These are phyloP conservation scores for Branchellion lobata DNA, from an alignment of 2,888 invertebrate genomes.

Conservation along the genomic window DNA sequence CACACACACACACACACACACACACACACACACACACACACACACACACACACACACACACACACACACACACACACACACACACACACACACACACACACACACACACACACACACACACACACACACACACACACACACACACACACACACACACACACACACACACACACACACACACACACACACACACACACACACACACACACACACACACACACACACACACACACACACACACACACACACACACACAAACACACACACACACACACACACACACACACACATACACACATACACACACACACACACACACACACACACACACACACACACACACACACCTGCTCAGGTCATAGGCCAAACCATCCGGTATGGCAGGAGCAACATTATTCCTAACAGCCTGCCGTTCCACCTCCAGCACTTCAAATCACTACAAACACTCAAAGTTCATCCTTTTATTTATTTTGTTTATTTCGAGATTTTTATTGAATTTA, in stretches of 20 bases:
- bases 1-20: no score
- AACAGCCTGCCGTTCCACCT: slow-evolving; percentile 79
- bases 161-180: slow-evolving; percentile 32
- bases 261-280: not conserved
- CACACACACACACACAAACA: not conserved
- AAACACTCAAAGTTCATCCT: slow-evolving; percentile 65
- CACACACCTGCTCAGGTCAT: slow-evolving; percentile 56
- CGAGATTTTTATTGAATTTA: not conserved
- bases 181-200: slow-evolving; percentile 34
- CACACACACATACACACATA: no score
- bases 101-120: no score
- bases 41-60: no score
- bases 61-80: no score
- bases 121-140: no score
- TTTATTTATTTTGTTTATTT: not conserved
- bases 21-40: no score
- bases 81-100: no score
- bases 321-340: no score
- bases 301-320: no score
- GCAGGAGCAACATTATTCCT: slow-evolving; percentile 80
- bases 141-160: no score
- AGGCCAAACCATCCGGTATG: slow-evolving; percentile 72
- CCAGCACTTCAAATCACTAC: slow-evolving; percentile 77
- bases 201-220: slow-evolving; percentile 30
- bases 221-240: slow-evolving; percentile 5